phyloP scores from a whole-genome alignment of 1,140 invertebrate genomes.

The Zaprionus davidi region DNA sequence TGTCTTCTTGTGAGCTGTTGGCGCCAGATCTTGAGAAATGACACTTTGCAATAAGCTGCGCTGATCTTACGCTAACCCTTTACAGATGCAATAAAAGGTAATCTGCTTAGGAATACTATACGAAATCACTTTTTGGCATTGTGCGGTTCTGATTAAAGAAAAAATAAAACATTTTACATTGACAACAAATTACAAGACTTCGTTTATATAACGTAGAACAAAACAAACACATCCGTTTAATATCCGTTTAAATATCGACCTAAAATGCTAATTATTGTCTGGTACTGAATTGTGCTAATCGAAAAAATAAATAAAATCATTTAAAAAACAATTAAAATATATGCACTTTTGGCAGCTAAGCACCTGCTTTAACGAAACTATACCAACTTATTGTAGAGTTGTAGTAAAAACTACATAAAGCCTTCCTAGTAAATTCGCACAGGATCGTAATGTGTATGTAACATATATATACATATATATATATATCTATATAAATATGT shows the following conservation, averaged over 20 bases:
- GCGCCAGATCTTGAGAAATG: slow-evolving; percentile 8
- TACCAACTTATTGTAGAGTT: slow-evolving; percentile 42
- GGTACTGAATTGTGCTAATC: slow-evolving; percentile 44
- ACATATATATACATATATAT: not conserved
- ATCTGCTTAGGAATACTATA: slow-evolving; percentile 72
- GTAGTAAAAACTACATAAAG: slow-evolving; percentile 61
- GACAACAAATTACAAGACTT: slow-evolving; percentile 16
- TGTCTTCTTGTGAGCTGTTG: slow-evolving; percentile 12
- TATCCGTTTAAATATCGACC: slow-evolving; percentile 17
- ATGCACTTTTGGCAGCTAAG: slow-evolving; percentile 22
- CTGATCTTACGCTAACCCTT: slow-evolving; percentile 28
- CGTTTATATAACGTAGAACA: slow-evolving; percentile 3
- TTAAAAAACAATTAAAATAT: slow-evolving; percentile 29
- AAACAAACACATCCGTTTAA: slow-evolving; percentile 19
- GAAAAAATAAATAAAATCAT: slow-evolving; percentile 30
- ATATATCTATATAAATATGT: not conserved
- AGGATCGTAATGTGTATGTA: slow-evolving; percentile 19
- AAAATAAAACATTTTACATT: slow-evolving; percentile 14
- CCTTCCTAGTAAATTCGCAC: slow-evolving; percentile 76
- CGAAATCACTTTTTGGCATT: slow-evolving; percentile 78
- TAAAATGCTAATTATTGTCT: slow-evolving; percentile 76
- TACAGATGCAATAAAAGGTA: slow-evolving; percentile 60
- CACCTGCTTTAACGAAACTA: slow-evolving; percentile 35
- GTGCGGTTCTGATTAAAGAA: slow-evolving; percentile 51
- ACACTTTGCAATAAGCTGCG: slow-evolving; percentile 56